Percentiles rank a stretch among this genome's conserved stretches.
These are phyloP conservation scores for Trichonephila clavata DNA, from an alignment of 1,140 invertebrate species.

Conservation along the genomic window DNA sequence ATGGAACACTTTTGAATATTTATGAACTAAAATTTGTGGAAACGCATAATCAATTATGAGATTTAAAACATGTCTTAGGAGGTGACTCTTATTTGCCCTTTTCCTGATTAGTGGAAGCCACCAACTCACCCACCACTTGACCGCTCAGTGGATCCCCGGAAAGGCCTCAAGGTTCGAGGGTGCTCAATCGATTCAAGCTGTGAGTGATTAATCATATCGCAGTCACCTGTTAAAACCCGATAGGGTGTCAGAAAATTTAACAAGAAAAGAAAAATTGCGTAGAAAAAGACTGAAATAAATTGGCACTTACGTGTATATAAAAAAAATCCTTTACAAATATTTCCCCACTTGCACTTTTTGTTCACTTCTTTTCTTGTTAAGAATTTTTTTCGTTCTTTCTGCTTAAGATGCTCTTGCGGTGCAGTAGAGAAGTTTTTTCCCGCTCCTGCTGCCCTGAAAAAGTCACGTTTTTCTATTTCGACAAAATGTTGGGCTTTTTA, in stretches of 20 bases:
- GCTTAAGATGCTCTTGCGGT: slow-evolving; percentile 45
- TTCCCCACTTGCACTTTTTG: slow-evolving; percentile 74
- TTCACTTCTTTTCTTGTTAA: slow-evolving; percentile 40
- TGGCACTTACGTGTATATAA: slow-evolving; percentile 59
- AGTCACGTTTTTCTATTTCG: slow-evolving; percentile 73
- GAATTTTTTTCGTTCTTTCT: neutral
- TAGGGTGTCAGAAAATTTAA: slow-evolving; percentile 68
- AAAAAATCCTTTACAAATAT: slow-evolving; percentile 74
- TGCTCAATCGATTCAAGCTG: slow-evolving; percentile 65
- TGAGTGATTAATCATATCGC: slow-evolving; percentile 73
- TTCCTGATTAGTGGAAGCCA: neutral
- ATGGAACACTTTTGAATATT: too few relatives aligned
- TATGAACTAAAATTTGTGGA: too few relatives aligned
- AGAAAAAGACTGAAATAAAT: slow-evolving; percentile 65
- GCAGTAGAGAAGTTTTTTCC: slow-evolving; percentile 26
- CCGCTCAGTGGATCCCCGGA: slow-evolving; percentile 16
- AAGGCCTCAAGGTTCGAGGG: slow-evolving; percentile 31
- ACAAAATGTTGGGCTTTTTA: slow-evolving; percentile 60
- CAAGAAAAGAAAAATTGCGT: slow-evolving; percentile 28
- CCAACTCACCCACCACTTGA: slow-evolving; percentile 43
- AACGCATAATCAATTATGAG: too few relatives aligned
- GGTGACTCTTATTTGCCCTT: neutral
- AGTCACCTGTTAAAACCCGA: slow-evolving; percentile 75
- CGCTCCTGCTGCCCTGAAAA: slow-evolving; percentile 37
- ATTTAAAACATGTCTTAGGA: too few relatives aligned